Percentiles rank a stretch among this genome's conserved stretches.
Evolutionary conservation across 1,140 invertebrate species (phyloP).

Genomic region (Brachionus paranguensis): DNA sequence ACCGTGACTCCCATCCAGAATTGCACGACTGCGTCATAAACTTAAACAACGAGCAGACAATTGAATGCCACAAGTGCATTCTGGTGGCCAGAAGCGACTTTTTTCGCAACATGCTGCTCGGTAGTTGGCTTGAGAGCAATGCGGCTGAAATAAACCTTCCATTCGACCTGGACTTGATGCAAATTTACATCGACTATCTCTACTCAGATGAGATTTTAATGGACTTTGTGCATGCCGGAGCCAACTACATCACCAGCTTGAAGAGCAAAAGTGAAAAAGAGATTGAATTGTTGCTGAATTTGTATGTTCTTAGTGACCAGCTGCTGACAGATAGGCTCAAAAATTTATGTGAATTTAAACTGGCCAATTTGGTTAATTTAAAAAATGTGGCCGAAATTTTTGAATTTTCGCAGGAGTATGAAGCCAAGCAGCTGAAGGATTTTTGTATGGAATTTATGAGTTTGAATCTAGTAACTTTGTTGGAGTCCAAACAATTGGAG

Average conservation of each 20-base stretch:
- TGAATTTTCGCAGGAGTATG: constrained; percentile 62
- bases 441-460: constrained; percentile 67
- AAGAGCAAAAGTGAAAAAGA: constrained; percentile 55
- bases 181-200: constrained; percentile 63
- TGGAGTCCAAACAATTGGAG: constrained; percentile 58
- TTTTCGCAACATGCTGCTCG: constrained; percentile 68
- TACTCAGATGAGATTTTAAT: constrained; percentile 62
- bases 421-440: constrained; percentile 63
- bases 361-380: constrained; percentile 62
- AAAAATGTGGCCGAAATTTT: constrained; percentile 67
- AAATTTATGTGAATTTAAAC: constrained; percentile 63
- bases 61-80: constrained; percentile 68
- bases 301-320: constrained; percentile 67
- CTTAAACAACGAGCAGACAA: constrained; percentile 59
- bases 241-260: not conserved
- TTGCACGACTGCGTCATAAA: constrained; percentile 63
- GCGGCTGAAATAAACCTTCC: constrained; percentile 48
- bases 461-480: constrained; percentile 63
- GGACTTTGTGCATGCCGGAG: not conserved
- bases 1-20: constrained; percentile 48
- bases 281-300: constrained; percentile 62
- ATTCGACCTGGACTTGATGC: constrained; percentile 58
- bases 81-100: constrained; percentile 67
- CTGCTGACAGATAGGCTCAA: constrained; percentile 63
- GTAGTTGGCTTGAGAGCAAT: constrained; percentile 62